A percentile compares a stretch with the other conserved stretches of the same genome.
phyloP scores from a whole-genome alignment of 2,888 invertebrate genomes.

The Argynnis bischoffii region DNA sequence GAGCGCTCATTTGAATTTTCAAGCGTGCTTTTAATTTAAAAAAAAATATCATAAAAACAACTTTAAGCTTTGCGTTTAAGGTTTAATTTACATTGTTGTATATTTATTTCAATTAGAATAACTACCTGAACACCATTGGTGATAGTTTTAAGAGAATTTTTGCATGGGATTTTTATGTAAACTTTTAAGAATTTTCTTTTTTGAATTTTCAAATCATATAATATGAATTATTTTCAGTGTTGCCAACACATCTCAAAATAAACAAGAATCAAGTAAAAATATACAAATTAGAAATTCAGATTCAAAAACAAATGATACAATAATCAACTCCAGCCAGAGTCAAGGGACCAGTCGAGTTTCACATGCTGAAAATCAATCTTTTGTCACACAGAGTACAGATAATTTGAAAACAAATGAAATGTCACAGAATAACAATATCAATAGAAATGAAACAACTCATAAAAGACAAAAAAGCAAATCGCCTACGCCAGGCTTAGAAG shows the following conservation, averaged over 20 bases:
- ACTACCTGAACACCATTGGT: no score
- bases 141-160: no score
- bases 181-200: background rate
- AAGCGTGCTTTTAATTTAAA: no score
- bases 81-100: no score
- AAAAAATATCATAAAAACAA: no score
- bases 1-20: no score
- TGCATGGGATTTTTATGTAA: no score
- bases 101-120: no score
- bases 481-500: constrained; percentile 10
- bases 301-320: background rate
- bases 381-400: constrained; percentile 9
- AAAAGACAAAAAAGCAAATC: constrained; percentile 20
- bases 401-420: constrained; percentile 1
- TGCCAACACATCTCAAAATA: constrained; percentile 3
- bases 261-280: constrained; percentile 1
- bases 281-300: constrained; percentile 7
- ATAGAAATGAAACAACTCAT: background rate
- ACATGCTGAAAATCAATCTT: background rate
- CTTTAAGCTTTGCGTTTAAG: no score
- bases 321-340: background rate
- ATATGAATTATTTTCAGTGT: constrained; percentile 11
- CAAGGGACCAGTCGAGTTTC: constrained; percentile 1
- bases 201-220: background rate
- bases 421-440: constrained; percentile 20